phyloP scores from a whole-genome alignment of 2,888 invertebrate genomes.

The Drosophila paracracens region DNA sequence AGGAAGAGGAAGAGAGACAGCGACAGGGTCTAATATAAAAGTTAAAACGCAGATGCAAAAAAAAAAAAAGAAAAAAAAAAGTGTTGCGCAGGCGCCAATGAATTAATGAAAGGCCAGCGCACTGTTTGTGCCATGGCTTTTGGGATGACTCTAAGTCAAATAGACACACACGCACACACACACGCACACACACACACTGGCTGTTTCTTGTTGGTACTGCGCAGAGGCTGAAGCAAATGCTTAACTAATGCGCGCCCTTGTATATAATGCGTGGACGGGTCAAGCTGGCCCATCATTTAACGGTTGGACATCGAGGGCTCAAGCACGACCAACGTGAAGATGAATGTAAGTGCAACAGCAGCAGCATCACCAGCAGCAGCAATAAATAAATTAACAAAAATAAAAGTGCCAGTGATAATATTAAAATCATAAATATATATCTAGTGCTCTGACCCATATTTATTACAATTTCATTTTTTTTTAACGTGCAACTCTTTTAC shows the following conservation, averaged over 20 bases:
- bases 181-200: not conserved
- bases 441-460: conserved; percentile 1
- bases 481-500: conserved; percentile 13
- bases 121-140: conserved; percentile 45
- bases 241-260: conserved; percentile 58
- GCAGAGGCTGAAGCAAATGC: conserved; percentile 11
- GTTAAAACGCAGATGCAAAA: conserved; percentile 3
- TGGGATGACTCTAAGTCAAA: conserved; percentile 39
- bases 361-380: conserved; percentile 3
- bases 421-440: not conserved
- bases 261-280: conserved; percentile 82
- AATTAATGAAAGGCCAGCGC: conserved; percentile 63
- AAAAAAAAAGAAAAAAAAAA: conserved; percentile 5
- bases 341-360: conserved; percentile 78
- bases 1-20: not conserved
- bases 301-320: conserved; percentile 80
- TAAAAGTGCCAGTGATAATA: conserved; percentile 33
- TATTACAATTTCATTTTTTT: conserved; percentile 1
- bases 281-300: conserved; percentile 79
- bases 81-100: conserved; percentile 60
- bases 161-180: conserved; percentile 16
- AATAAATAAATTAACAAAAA: not conserved
- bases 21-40: conserved; percentile 24
- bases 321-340: conserved; percentile 80
- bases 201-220: not conserved